Conservation (phyloP, 2,888 invertebrate species). For the Drosophila paramelanica region DNA sequence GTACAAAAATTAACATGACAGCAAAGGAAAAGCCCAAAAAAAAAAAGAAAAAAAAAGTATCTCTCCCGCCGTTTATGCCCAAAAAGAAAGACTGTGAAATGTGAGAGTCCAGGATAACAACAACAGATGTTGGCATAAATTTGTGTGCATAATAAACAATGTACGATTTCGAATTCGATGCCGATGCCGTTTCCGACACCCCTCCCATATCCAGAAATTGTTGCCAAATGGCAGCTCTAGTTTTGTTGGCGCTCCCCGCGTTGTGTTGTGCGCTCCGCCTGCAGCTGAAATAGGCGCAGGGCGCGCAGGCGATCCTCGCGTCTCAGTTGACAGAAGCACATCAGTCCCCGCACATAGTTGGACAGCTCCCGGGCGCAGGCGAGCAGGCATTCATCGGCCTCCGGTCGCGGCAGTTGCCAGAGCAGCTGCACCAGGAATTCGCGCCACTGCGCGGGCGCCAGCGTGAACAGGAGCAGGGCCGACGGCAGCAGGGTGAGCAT, state of each 20-base stretch:
- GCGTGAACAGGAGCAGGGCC: conserved; percentile 15
- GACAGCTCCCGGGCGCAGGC: conserved; percentile 26
- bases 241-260: neutral
- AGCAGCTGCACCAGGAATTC: conserved; percentile 36
- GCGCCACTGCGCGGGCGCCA: conserved; percentile 44
- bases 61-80: neutral
- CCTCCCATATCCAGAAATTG: neutral
- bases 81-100: conserved; percentile 38
- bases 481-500: conserved; percentile 36
- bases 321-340: conserved; percentile 31
- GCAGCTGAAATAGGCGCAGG: conserved; percentile 40
- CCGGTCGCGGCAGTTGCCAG: conserved; percentile 43
- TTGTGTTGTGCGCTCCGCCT: conserved; percentile 12
- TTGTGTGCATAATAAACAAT: conserved; percentile 75
- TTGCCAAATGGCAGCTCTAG: too few species aligned
- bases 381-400: conserved; percentile 33
- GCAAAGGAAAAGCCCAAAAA: neutral
- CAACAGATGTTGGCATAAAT: conserved; percentile 76
- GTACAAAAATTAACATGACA: neutral
- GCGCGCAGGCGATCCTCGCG: conserved; percentile 48
- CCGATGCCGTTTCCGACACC: neutral
- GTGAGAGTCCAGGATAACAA: conserved; percentile 51
- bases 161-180: conserved; percentile 37
- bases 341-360: conserved; percentile 26
- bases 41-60: neutral